phyloP scores from a whole-genome alignment of 2,113 vertebrate species.

The Gasterosteus nipponicus region DNA sequence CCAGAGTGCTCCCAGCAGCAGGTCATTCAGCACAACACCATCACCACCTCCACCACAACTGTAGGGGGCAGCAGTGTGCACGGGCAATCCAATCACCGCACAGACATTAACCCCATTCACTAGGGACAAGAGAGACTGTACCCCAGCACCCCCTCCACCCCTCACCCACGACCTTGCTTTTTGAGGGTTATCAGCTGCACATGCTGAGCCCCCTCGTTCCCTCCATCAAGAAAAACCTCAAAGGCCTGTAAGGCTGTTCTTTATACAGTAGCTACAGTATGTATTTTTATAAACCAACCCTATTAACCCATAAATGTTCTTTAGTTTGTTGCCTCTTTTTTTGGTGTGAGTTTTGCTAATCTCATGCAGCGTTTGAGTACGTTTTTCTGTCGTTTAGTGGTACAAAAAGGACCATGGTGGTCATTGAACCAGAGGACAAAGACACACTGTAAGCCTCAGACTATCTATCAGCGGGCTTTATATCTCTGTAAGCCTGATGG shows the following conservation, averaged over 20 bases:
- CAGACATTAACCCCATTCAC: conserved; percentile 97
- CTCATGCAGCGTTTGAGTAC: conserved; percentile 83
- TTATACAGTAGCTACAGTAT: conserved; percentile 83
- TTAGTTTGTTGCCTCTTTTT: conserved; percentile 39
- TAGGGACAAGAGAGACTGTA: conserved; percentile 79
- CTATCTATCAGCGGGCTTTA: conserved; percentile 33
- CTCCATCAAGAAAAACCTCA: conserved; percentile 75
- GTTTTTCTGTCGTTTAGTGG: conserved; percentile 84
- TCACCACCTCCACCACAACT: conserved; percentile 94
- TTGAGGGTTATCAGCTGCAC: conserved; percentile 58
- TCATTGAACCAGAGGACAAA: conserved; percentile 40
- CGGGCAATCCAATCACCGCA: conserved; percentile 94
- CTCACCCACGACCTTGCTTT: conserved; percentile 37
- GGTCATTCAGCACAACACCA: conserved; percentile 99
- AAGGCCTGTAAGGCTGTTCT: conserved; percentile 87
- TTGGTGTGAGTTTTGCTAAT: conserved; percentile 83
- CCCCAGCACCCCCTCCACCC: neutral
- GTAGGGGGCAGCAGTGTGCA: conserved; percentile 91
- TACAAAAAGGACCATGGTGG: conserved; percentile 77
- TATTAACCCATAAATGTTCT: conserved; percentile 67
- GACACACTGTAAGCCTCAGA: conserved; percentile 34
- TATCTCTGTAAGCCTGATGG: conserved; percentile 42
- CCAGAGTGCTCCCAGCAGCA: conserved; percentile 95
- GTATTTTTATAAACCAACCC: conserved; percentile 89
- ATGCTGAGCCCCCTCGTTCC: conserved; percentile 51